Evolutionary conservation across 92 coral and sea anemone species (phyloP).

Genomic region (Zoanthus gigantus): DNA sequence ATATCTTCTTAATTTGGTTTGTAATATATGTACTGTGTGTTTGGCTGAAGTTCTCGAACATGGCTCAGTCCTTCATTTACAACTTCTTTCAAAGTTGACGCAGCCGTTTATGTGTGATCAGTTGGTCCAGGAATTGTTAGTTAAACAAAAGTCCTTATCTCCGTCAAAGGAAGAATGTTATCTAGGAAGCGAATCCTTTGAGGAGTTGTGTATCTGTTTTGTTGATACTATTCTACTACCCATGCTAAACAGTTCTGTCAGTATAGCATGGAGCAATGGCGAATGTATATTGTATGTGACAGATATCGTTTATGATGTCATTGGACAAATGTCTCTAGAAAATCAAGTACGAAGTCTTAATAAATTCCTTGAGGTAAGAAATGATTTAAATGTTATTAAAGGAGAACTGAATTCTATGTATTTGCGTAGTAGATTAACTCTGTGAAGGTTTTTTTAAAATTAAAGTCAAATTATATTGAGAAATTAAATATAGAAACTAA

Average conservation of each 20-base stretch:
- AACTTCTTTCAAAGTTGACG: conserved; percentile 70
- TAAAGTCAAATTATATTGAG: too few relatives aligned
- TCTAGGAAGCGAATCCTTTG: conserved; percentile 10
- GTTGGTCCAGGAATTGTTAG: conserved; percentile 68
- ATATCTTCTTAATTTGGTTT: conserved; percentile 67
- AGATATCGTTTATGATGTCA: conserved; percentile 68
- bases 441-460: too few relatives aligned
- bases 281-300: conserved; percentile 51
- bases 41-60: conserved; percentile 51
- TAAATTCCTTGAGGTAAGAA: conserved; percentile 58
- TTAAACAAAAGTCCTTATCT: neutral
- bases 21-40: conserved; percentile 63
- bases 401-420: too few relatives aligned
- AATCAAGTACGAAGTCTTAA: conserved; percentile 58
- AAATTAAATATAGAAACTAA: too few relatives aligned
- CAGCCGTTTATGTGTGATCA: conserved; percentile 70
- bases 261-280: conserved; percentile 13
- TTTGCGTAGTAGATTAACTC: too few relatives aligned
- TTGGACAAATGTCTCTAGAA: conserved; percentile 52
- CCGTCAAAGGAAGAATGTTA: neutral
- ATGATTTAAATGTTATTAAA: too few relatives aligned
- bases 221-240: conserved; percentile 57
- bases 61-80: conserved; percentile 59
- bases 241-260: neutral
- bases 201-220: conserved; percentile 26